Conservation (phyloP, 2,797 vertebrate genomes). For the Amphiprion clarkii region DNA sequence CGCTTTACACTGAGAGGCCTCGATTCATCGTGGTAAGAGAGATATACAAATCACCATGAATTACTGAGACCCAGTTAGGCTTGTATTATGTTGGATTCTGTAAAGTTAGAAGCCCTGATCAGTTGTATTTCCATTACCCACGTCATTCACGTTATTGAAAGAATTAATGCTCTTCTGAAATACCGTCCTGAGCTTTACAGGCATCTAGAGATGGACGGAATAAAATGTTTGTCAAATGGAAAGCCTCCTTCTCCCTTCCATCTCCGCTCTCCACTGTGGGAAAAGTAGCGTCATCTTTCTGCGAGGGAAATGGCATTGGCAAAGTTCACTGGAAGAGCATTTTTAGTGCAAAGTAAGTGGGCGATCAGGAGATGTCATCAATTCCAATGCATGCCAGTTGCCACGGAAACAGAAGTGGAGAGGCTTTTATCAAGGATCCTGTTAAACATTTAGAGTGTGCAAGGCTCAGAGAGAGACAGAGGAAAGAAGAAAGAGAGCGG, state of each 20-base stretch:
- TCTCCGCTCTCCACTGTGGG: background rate
- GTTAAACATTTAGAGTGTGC: conserved; percentile 78
- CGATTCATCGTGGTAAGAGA: conserved; percentile 36
- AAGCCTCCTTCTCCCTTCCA: background rate
- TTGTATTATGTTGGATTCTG: conserved; percentile 34
- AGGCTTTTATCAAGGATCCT: conserved; percentile 82
- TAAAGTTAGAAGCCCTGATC: conserved; percentile 14
- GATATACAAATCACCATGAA: conserved; percentile 46
- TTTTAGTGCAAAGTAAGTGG: conserved; percentile 80
- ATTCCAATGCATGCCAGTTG: conserved; percentile 83
- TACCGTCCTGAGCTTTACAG: background rate
- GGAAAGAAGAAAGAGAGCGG: conserved; percentile 32
- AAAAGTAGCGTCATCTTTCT: conserved; percentile 37
- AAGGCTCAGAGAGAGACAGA: conserved; percentile 39
- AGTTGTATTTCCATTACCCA: background rate
- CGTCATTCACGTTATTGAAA: conserved; percentile 23
- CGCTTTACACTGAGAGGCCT: conserved; percentile 15
- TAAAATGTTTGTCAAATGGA: conserved; percentile 19
- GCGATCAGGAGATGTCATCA: conserved; percentile 83
- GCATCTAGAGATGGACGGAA: background rate
- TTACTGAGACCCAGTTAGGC: conserved; percentile 30
- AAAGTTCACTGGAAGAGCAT: conserved; percentile 71
- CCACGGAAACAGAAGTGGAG: conserved; percentile 84
- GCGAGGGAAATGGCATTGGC: conserved; percentile 48
- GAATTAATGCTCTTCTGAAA: conserved; percentile 7